Percentiles rank a stretch among this genome's conserved stretches.
These are phyloP conservation scores for Polypterus bichir DNA, from an alignment of 2,113 vertebrate species.

Conservation along the genomic window DNA sequence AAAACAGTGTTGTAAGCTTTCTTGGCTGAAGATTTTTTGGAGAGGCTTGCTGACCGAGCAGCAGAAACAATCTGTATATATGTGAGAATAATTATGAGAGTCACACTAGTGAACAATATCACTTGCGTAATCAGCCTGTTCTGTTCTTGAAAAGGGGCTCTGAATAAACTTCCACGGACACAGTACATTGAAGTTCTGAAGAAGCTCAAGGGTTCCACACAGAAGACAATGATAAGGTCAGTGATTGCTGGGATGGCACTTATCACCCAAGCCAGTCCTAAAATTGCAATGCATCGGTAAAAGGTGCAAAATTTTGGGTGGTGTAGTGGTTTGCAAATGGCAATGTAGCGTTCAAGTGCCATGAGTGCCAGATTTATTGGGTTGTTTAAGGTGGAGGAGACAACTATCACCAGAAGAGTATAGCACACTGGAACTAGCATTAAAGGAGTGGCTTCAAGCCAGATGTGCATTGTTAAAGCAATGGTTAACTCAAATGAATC, in stretches of 20 bases:
- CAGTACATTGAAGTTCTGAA: neutral
- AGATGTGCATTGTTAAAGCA: neutral
- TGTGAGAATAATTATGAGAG: constrained; percentile 9
- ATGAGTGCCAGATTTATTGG: constrained; percentile 13
- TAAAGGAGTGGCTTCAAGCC: neutral
- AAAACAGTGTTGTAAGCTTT: constrained; percentile 34
- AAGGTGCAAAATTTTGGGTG: constrained; percentile 4
- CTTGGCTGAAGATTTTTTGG: constrained; percentile 14
- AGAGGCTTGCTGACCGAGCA: neutral
- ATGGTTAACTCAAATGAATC: neutral
- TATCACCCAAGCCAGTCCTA: constrained; percentile 2
- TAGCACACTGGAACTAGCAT: constrained; percentile 4
- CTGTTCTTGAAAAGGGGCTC: neutral
- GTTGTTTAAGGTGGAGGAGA: neutral
- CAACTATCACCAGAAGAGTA: neutral
- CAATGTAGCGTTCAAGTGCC: constrained; percentile 14
- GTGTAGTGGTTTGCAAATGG: constrained; percentile 9
- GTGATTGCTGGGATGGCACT: neutral
- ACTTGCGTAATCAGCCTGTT: neutral
- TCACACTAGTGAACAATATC: neutral
- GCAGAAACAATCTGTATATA: constrained; percentile 10
- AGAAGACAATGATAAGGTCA: constrained; percentile 3
- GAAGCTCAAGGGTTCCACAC: neutral
- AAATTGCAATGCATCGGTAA: neutral
- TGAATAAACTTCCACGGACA: neutral